Conservation (phyloP, 2,888 invertebrate species). For the Chromoteleia sp. region DNA sequence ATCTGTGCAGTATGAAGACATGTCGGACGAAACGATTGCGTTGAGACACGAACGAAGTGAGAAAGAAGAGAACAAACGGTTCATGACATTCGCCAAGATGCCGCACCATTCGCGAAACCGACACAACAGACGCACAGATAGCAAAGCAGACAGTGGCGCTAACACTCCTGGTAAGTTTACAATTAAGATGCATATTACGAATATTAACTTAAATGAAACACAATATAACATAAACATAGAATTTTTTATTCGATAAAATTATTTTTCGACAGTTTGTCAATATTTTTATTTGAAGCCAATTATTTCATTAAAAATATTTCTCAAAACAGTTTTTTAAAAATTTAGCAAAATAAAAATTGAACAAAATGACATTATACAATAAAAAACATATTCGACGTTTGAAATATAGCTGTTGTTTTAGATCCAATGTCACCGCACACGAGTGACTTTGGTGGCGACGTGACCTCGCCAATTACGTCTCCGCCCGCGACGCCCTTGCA, state of each 20-base stretch:
- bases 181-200: neutral
- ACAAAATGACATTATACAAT: neutral
- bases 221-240: too few relatives aligned
- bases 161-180: conserved; percentile 87
- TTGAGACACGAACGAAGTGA: conserved; percentile 92
- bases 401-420: conserved; percentile 58
- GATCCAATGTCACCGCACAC: conserved; percentile 88
- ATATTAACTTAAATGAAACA: too few relatives aligned
- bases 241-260: too few relatives aligned
- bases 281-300: too few relatives aligned
- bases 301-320: too few relatives aligned
- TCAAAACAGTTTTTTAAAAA: too few relatives aligned
- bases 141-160: conserved; percentile 88
- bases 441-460: conserved; percentile 84
- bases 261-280: too few relatives aligned
- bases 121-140: conserved; percentile 88
- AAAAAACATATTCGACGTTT: conserved; percentile 10
- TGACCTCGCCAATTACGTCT: conserved; percentile 85
- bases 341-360: too few relatives aligned
- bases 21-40: conserved; percentile 90
- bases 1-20: conserved; percentile 88
- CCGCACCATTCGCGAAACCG: conserved; percentile 86
- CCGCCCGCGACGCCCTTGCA: conserved; percentile 86
- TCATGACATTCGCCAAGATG: conserved; percentile 86
- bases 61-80: conserved; percentile 92